These are phyloP conservation scores for Plotosus lineatus DNA, from an alignment of 2,113 vertebrate genomes.

Conservation along the genomic window DNA sequence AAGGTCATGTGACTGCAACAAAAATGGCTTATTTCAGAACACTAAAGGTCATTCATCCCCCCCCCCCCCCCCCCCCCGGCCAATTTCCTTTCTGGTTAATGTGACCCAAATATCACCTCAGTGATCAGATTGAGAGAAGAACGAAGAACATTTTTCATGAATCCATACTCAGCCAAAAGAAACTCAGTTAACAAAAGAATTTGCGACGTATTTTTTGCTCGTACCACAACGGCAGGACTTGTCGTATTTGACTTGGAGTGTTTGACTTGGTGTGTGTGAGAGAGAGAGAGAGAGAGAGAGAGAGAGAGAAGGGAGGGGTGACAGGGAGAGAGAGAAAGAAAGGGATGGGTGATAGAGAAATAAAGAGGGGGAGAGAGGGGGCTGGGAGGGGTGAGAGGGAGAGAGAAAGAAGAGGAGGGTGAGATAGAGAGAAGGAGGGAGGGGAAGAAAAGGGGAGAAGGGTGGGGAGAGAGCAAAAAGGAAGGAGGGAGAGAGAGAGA, in stretches of 20 bases:
- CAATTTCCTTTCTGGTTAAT: not conserved
- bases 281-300: not conserved
- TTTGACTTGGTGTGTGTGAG: not conserved
- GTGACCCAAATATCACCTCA: not conserved
- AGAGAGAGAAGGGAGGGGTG: not conserved
- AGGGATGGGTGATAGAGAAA: too few relatives aligned
- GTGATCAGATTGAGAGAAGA: too few relatives aligned
- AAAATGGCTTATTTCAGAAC: not conserved
- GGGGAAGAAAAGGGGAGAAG: too few relatives aligned
- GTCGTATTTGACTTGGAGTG: conserved; percentile 36
- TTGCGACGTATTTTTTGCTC: not conserved
- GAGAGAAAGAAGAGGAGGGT: too few relatives aligned
- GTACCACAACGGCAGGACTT: conserved; percentile 14
- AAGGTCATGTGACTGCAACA: not conserved
- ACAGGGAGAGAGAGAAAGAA: too few relatives aligned
- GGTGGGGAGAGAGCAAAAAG: too few relatives aligned
- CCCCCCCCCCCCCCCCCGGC: too few relatives aligned
- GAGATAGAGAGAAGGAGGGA: too few relatives aligned
- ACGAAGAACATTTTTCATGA: not conserved
- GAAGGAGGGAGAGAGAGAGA: conserved; percentile 13
- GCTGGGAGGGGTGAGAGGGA: too few relatives aligned
- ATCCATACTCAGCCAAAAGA: not conserved
- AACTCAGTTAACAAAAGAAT: not conserved
- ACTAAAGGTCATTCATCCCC: too few relatives aligned
- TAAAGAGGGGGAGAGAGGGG: too few relatives aligned